Conservation (phyloP, 2,888 invertebrate genomes). For the Pecten maximus region DNA sequence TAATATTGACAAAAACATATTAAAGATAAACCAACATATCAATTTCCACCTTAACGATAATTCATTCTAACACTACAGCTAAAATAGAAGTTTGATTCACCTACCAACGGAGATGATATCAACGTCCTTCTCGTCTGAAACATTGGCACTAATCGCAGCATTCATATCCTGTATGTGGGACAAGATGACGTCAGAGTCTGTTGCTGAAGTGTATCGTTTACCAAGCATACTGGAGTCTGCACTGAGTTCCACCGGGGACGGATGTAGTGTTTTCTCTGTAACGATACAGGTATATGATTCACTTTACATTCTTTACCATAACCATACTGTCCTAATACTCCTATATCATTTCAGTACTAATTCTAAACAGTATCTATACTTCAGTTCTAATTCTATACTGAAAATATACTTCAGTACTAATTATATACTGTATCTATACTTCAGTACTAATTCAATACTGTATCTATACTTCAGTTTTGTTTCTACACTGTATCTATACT, state of each 20-base stretch:
- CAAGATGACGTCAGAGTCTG: constrained; percentile 52
- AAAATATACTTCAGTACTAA: not conserved
- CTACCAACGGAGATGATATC: constrained; percentile 66
- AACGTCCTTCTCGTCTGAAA: constrained; percentile 62
- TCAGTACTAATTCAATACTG: not conserved
- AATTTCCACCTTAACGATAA: no score
- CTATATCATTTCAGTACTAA: not conserved
- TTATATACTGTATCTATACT: not conserved
- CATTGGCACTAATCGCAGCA: constrained; percentile 27
- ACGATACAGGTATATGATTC: not conserved
- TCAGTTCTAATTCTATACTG: not conserved
- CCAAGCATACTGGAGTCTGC: constrained; percentile 58
- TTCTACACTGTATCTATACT: not conserved
- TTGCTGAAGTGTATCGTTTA: constrained; percentile 57
- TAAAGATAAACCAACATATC: no score
- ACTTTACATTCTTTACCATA: not conserved
- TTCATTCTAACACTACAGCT: no score
- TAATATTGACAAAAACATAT: no score
- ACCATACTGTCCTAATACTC: not conserved
- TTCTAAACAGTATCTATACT: not conserved
- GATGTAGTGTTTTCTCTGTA: constrained; percentile 63
- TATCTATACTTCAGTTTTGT: not conserved
- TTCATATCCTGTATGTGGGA: constrained; percentile 44
- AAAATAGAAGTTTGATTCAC: not conserved
- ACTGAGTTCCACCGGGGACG: constrained; percentile 61